Evolutionary conservation across 2,888 invertebrate genomes (phyloP).

Genomic region (Dolomedes plantarius): DNA sequence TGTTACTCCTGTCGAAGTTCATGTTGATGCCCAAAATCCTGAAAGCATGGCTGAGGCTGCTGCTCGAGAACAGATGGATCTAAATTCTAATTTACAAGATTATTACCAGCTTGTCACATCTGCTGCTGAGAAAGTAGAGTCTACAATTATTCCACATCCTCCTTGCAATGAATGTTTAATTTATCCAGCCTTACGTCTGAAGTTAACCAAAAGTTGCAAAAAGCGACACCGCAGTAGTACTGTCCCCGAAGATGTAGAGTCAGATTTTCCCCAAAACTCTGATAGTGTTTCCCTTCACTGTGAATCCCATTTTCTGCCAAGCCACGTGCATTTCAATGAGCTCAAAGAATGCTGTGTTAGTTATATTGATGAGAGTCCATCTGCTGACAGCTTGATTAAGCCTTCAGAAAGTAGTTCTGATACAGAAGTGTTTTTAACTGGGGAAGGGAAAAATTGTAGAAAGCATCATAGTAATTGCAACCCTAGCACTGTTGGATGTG

Average conservation of each 20-base stretch:
- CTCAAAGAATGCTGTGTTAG: constrained; percentile 69
- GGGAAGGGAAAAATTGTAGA: constrained; percentile 9
- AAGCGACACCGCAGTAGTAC: constrained; percentile 48
- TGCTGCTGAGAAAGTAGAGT: constrained; percentile 38
- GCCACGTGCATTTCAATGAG: constrained; percentile 59
- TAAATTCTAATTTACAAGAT: constrained; percentile 48
- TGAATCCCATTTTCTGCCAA: constrained; percentile 40
- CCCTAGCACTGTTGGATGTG: neutral
- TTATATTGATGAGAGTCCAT: constrained; percentile 69
- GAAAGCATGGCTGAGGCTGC: constrained; percentile 29
- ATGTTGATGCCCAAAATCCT: constrained; percentile 68
- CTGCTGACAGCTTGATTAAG: constrained; percentile 50
- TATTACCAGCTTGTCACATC: constrained; percentile 38
- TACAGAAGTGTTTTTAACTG: constrained; percentile 26
- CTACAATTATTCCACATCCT: constrained; percentile 33
- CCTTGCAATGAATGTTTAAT: constrained; percentile 25
- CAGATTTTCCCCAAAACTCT: constrained; percentile 33
- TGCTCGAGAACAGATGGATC: constrained; percentile 43
- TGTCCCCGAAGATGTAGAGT: constrained; percentile 46
- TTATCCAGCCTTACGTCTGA: constrained; percentile 44
- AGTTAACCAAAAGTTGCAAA: constrained; percentile 43
- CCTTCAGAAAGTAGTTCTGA: constrained; percentile 36
- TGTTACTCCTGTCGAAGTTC: constrained; percentile 71
- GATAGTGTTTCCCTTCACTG: constrained; percentile 41
- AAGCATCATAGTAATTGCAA: constrained; percentile 1